Conservation (phyloP, 1,140 invertebrate genomes). For the Drosophila kohkoa region DNA sequence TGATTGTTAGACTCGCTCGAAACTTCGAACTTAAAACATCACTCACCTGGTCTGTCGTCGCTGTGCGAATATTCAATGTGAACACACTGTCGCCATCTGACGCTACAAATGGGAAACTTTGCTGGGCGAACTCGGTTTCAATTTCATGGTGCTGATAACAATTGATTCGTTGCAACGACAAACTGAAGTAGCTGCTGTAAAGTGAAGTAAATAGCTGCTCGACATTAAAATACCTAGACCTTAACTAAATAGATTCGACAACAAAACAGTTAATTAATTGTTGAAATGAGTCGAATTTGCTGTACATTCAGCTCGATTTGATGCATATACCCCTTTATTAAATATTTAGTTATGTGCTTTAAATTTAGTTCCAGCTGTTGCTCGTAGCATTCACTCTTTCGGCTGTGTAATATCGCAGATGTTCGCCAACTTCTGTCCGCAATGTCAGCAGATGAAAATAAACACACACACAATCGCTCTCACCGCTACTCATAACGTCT, state of each 20-base stretch:
- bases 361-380: constrained; percentile 16
- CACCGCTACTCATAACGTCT: background rate
- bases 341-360: background rate
- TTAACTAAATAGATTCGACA: too few species aligned
- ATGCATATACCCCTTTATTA: background rate
- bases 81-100: constrained; percentile 28
- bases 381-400: constrained; percentile 27
- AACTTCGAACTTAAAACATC: constrained; percentile 8
- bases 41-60: constrained; percentile 19
- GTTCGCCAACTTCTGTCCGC: constrained; percentile 57
- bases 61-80: background rate
- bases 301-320: too few species aligned
- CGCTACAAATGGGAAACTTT: background rate
- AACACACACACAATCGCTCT: constrained; percentile 40
- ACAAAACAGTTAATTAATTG: too few species aligned
- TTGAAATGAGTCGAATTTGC: too few species aligned
- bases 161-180: background rate
- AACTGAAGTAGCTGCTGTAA: background rate
- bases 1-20: background rate
- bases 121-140: background rate
- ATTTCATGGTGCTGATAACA: constrained; percentile 6
- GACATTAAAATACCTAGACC: background rate
- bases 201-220: background rate
- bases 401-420: constrained; percentile 49
- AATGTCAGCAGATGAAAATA: constrained; percentile 64